Conservation (phyloP, 23 tunicate genomes). For the Oikopleura vanhoeffeni region DNA sequence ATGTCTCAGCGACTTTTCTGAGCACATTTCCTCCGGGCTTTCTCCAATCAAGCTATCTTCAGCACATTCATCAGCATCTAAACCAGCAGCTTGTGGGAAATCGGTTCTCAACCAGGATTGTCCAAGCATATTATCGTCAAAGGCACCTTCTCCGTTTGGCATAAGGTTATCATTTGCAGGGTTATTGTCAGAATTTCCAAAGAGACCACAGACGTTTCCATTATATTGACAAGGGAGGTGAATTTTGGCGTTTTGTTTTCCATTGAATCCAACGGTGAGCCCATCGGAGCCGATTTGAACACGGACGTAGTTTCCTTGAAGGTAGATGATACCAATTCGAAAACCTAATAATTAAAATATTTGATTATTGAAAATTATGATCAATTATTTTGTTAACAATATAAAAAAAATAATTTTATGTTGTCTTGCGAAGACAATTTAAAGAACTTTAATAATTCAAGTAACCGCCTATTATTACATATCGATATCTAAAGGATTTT, state of each 20-base stretch:
- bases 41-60: neutral
- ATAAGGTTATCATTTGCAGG: neutral
- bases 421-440: too few species aligned
- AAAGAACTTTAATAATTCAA: too few species aligned
- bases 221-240: neutral
- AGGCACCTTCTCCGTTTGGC: neutral
- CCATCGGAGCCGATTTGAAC: neutral
- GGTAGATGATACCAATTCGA: neutral
- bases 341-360: too few species aligned
- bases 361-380: too few species aligned
- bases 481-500: too few species aligned
- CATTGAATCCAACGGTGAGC: neutral
- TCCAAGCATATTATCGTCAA: neutral
- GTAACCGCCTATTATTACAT: too few species aligned
- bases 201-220: neutral
- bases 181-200: neutral
- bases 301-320: neutral
- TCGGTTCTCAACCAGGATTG: neutral
- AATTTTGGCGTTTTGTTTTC: neutral
- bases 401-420: too few species aligned
- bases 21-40: neutral
- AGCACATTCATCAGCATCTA: neutral
- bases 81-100: neutral
- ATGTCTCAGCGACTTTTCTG: neutral
- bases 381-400: too few species aligned